Conservation (phyloP, 2,888 invertebrate genomes). For the Lasioglossum morio region DNA sequence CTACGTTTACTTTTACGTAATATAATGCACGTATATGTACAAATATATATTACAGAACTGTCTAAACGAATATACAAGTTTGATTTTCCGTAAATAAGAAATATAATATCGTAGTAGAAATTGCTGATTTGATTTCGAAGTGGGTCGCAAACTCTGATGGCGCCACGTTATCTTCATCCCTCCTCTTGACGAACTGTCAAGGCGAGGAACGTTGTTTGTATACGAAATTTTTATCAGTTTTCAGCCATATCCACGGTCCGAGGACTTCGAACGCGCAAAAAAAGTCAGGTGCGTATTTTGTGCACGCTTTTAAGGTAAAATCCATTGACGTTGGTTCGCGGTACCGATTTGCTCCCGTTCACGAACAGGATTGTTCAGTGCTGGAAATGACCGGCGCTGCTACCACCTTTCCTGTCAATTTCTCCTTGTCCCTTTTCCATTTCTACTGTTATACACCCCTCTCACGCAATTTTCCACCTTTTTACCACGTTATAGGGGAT, state of each 20-base stretch:
- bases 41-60: background rate
- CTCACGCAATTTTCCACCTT: background rate
- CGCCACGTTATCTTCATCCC: conserved; percentile 63
- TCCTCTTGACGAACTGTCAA: conserved; percentile 75
- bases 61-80: background rate
- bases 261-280: conserved; percentile 37
- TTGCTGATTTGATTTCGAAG: conserved; percentile 59
- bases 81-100: background rate
- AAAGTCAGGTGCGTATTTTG: conserved; percentile 64
- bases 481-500: background rate
- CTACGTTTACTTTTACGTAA: background rate
- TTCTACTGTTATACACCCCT: conserved; percentile 11
- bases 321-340: background rate
- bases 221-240: conserved; percentile 77
- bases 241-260: conserved; percentile 52
- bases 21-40: background rate
- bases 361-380: conserved; percentile 28
- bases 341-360: background rate
- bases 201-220: conserved; percentile 80
- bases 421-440: conserved; percentile 42
- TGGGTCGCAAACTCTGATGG: conserved; percentile 49
- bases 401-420: conserved; percentile 57
- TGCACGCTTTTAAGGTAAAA: conserved; percentile 16
- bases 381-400: conserved; percentile 61
- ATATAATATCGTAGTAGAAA: conserved; percentile 11